These are phyloP conservation scores for Setipinna tenuifilis DNA, from an alignment of 2,797 vertebrate species.

Conservation along the genomic window DNA sequence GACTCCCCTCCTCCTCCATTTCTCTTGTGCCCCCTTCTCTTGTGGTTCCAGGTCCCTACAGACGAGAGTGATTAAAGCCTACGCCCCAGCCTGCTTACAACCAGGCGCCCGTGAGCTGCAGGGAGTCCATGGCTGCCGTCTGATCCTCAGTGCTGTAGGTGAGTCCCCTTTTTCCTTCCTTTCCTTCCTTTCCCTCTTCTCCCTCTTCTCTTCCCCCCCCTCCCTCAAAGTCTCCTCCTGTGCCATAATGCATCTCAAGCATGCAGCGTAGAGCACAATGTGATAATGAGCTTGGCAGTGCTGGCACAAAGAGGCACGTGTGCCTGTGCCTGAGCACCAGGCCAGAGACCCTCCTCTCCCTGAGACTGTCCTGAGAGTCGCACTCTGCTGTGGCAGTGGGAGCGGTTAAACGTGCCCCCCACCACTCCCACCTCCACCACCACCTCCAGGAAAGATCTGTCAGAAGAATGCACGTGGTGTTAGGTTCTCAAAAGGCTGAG, in stretches of 20 bases:
- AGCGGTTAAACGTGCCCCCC: background rate
- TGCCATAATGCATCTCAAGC: background rate
- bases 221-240: background rate
- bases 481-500: background rate
- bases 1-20: background rate
- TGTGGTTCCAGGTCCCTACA: constrained; percentile 10
- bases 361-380: background rate
- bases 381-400: background rate
- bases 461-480: background rate
- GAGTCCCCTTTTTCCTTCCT: no score
- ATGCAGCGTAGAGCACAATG: background rate
- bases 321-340: background rate
- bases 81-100: constrained; percentile 8
- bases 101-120: background rate
- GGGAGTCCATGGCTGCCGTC: constrained; percentile 17
- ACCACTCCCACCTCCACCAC: background rate
- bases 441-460: background rate
- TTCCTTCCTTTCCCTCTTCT: background rate
- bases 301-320: background rate
- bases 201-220: background rate
- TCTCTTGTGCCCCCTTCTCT: background rate
- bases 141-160: constrained; percentile 16
- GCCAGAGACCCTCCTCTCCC: background rate
- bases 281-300: background rate
- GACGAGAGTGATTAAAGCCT: background rate